Percentiles rank a stretch among this genome's conserved stretches.
Evolutionary conservation across 2,113 vertebrate species (phyloP).

Genomic region (Ictalurus punctatus): DNA sequence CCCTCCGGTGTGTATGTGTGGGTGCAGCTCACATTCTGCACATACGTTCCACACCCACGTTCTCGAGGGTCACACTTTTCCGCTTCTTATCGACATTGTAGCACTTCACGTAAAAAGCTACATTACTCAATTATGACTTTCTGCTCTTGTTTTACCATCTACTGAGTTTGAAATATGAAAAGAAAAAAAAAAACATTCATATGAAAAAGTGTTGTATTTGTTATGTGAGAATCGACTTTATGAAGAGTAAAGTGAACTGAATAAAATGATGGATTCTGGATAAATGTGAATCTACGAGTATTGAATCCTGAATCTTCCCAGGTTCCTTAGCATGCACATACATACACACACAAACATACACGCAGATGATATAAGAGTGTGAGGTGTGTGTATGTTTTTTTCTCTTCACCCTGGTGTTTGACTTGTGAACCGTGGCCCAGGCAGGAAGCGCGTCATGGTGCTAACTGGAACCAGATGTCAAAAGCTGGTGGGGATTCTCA

Average conservation of each 20-base stretch:
- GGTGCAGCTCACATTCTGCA: slow-evolving; percentile 54
- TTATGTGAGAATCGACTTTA: neutral
- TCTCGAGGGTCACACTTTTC: slow-evolving; percentile 54
- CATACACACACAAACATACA: slow-evolving; percentile 30
- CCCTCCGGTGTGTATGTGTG: slow-evolving; percentile 61
- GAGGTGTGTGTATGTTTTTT: slow-evolving; percentile 40
- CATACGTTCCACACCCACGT: slow-evolving; percentile 47
- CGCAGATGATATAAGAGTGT: slow-evolving; percentile 42
- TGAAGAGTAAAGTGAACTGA: neutral
- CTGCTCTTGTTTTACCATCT: slow-evolving; percentile 27
- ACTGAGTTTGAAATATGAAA: neutral
- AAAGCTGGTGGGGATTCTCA: slow-evolving; percentile 74
- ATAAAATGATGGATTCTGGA: neutral
- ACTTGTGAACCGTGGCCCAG: slow-evolving; percentile 61
- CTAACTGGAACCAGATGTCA: slow-evolving; percentile 82
- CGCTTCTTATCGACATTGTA: slow-evolving; percentile 42
- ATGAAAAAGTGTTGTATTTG: neutral
- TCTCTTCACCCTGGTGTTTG: slow-evolving; percentile 47
- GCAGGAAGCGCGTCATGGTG: slow-evolving; percentile 83
- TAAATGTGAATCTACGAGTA: neutral
- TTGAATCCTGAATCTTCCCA: neutral
- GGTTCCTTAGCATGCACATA: neutral
- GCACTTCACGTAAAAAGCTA: slow-evolving; percentile 30
- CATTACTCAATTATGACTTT: slow-evolving; percentile 44
- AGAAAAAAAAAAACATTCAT: neutral